Conservation (phyloP, 2,113 vertebrate species). For the Nothocercus nigrocapillus region DNA sequence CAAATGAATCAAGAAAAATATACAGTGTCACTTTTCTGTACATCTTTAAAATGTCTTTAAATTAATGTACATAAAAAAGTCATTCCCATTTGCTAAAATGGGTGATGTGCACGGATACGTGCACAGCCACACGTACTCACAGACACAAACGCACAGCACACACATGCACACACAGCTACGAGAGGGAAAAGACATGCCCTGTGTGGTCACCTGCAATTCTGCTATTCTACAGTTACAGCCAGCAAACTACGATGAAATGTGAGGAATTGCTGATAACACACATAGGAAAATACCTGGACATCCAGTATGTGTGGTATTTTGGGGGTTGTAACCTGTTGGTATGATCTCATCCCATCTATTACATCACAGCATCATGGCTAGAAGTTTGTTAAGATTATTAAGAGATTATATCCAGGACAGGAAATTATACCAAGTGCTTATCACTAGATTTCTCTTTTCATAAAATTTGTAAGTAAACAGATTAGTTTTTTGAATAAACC, state of each 20-base stretch:
- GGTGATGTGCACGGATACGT: not conserved
- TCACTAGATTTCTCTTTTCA: not conserved
- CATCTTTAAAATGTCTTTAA: conserved; percentile 66
- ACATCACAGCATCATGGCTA: not conserved
- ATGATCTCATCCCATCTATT: not conserved
- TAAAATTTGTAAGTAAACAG: not conserved
- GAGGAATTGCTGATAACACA: conserved; percentile 4
- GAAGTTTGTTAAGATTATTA: not conserved
- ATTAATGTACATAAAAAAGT: conserved; percentile 53
- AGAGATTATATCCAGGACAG: not conserved
- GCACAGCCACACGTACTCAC: conserved; percentile 48
- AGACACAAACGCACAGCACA: not conserved
- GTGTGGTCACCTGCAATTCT: not conserved
- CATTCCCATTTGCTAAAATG: conserved; percentile 26
- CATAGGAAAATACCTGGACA: conserved; percentile 31
- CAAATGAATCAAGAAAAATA: conserved; percentile 70
- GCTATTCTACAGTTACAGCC: conserved; percentile 5
- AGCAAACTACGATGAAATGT: conserved; percentile 8
- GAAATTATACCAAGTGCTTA: not conserved
- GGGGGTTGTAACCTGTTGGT: not conserved
- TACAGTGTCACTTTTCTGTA: conserved; percentile 62
- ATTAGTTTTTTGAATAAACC: not conserved
- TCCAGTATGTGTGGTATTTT: not conserved
- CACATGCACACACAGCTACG: not conserved
- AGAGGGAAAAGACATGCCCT: conserved; percentile 35